Percentiles rank a stretch among this genome's conserved stretches.
These are phyloP conservation scores for Orientallactaga sibirica DNA, from an alignment of 2,797 vertebrate genomes.

Conservation along the genomic window DNA sequence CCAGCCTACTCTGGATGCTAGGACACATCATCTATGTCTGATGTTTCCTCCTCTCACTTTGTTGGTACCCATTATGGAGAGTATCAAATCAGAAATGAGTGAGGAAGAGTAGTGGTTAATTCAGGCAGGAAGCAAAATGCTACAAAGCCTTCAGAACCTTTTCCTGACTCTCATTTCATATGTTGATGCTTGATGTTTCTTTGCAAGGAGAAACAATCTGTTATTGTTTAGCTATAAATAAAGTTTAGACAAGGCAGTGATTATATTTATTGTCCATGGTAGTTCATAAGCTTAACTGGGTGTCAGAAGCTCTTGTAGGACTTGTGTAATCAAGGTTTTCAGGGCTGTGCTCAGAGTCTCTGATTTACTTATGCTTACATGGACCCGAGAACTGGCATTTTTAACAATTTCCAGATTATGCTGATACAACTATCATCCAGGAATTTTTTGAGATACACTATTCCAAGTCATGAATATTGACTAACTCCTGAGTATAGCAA, in stretches of 20 bases:
- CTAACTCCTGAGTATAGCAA: background rate
- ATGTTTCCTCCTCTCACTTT: background rate
- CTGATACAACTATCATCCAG: background rate
- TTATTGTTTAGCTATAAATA: background rate
- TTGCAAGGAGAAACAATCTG: background rate
- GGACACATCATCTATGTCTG: background rate
- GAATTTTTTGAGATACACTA: background rate
- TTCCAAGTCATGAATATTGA: background rate
- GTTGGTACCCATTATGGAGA: background rate
- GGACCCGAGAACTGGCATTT: background rate
- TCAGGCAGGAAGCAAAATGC: background rate
- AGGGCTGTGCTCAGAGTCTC: background rate
- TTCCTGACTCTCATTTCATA: background rate
- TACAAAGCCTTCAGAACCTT: background rate
- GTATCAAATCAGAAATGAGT: background rate
- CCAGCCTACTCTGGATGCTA: background rate
- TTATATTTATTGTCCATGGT: background rate
- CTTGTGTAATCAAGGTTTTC: background rate
- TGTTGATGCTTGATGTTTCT: background rate
- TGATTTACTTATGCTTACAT: background rate
- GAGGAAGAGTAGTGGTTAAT: background rate
- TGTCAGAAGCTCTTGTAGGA: background rate
- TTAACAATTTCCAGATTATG: background rate
- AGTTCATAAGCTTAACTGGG: background rate
- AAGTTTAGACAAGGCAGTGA: background rate